phyloP scores from a whole-genome alignment of 2,113 vertebrate genomes.

The Anser cygnoides region DNA sequence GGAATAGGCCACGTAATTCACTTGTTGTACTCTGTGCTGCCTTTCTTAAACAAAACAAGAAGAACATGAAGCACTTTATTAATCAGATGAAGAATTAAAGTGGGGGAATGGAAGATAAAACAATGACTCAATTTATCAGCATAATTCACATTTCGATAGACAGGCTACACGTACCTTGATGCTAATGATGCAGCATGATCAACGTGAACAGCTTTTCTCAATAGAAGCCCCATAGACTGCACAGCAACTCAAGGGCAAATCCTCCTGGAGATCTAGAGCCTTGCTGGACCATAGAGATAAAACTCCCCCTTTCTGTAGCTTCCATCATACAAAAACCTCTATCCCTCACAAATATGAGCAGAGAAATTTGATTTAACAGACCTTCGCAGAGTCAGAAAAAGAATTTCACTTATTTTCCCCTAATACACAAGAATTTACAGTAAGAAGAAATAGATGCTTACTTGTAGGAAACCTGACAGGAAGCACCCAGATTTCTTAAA shows the following conservation, averaged over 20 bases:
- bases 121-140: not conserved
- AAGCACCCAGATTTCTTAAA: not conserved
- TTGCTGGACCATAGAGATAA: not conserved
- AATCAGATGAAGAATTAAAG: not conserved
- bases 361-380: not conserved
- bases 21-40: not conserved
- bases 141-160: not conserved
- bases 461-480: rapidly evolving
- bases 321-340: not conserved
- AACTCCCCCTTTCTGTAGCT: not conserved
- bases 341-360: rapidly evolving
- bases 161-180: not conserved
- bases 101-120: not conserved
- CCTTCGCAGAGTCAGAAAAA: not conserved
- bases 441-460: not conserved
- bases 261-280: not conserved
- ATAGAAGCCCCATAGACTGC: not conserved
- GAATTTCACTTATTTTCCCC: not conserved
- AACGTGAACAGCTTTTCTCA: not conserved
- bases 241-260: not conserved
- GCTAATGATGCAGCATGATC: not conserved
- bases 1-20: not conserved
- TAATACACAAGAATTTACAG: rapidly evolving
- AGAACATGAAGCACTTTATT: not conserved
- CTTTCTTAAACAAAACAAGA: not conserved